These are phyloP conservation scores for Ia io DNA, from an alignment of 2,113 vertebrate species.

Conservation along the genomic window DNA sequence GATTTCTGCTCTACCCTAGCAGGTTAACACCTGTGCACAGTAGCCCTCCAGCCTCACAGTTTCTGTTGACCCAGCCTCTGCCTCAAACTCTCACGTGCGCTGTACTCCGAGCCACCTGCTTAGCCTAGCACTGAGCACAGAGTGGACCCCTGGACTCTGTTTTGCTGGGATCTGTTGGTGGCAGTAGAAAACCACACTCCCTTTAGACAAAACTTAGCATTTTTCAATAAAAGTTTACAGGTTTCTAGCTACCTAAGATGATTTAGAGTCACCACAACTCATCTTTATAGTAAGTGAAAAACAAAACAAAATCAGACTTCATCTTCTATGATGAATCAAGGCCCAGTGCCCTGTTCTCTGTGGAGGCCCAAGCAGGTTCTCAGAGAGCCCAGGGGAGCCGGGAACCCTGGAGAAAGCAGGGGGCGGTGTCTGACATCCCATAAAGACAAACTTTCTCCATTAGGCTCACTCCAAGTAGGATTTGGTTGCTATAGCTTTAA, in stretches of 20 bases:
- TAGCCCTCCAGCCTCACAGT: not conserved
- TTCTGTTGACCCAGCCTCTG: not conserved
- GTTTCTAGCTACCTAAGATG: not conserved
- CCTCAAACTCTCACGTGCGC: not conserved
- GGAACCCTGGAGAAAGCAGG: not conserved
- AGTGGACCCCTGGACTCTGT: not conserved
- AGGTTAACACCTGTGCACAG: too few species aligned
- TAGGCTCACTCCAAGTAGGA: not conserved
- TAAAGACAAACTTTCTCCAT: not conserved
- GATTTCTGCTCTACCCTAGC: not conserved
- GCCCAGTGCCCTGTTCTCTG: not conserved
- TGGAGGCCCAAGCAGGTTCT: not conserved
- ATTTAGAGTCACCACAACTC: not conserved
- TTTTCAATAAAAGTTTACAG: not conserved
- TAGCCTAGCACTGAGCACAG: not conserved
- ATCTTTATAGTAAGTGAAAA: not conserved
- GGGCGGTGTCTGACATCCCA: not conserved
- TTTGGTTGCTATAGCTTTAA: not conserved
- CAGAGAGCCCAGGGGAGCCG: not conserved
- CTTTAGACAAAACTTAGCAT: not conserved
- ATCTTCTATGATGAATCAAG: not conserved
- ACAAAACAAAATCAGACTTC: not conserved
- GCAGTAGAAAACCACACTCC: not conserved
- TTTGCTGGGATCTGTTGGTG: not conserved
- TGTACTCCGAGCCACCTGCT: not conserved